Evolutionary conservation across 92 coral and sea anemone genomes (phyloP).

Genomic region (Paramuricea clavata): DNA sequence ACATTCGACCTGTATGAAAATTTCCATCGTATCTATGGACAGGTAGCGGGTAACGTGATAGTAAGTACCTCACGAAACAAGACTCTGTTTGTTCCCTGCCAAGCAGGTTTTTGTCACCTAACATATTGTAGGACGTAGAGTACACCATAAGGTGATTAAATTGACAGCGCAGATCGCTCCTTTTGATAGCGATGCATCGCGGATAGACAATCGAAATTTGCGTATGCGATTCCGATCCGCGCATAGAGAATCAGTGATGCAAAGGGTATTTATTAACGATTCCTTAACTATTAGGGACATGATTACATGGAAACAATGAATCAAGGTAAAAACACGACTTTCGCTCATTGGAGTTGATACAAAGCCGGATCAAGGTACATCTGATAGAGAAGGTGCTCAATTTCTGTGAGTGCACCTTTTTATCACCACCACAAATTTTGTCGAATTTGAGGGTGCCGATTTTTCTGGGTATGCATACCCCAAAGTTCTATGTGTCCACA

Average conservation of each 20-base stretch:
- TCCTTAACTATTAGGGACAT: background rate
- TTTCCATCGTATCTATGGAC: constrained; percentile 56
- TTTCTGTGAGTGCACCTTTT: too few relatives aligned
- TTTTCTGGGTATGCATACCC: too few relatives aligned
- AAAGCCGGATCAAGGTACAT: background rate
- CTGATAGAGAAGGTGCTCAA: background rate
- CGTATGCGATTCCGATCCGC: background rate
- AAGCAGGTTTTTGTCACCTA: constrained; percentile 51
- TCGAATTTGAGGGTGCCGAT: too few relatives aligned
- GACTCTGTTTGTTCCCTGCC: constrained; percentile 42
- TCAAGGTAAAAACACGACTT: too few relatives aligned
- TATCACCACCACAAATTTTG: too few relatives aligned
- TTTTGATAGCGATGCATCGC: constrained; percentile 22
- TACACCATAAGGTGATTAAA: constrained; percentile 51
- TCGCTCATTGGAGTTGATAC: too few relatives aligned
- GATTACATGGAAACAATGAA: background rate
- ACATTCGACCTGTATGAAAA: constrained; percentile 7
- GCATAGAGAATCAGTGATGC: background rate
- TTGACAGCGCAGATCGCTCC: constrained; percentile 2
- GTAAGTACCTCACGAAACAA: background rate
- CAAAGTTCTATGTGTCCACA: too few relatives aligned
- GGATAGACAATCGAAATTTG: constrained; percentile 15
- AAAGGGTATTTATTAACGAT: background rate
- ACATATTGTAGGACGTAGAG: constrained; percentile 57
- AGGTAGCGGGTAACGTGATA: constrained; percentile 39